Conservation (phyloP, 2,797 vertebrate genomes). For the Tiaroga cobitis region DNA sequence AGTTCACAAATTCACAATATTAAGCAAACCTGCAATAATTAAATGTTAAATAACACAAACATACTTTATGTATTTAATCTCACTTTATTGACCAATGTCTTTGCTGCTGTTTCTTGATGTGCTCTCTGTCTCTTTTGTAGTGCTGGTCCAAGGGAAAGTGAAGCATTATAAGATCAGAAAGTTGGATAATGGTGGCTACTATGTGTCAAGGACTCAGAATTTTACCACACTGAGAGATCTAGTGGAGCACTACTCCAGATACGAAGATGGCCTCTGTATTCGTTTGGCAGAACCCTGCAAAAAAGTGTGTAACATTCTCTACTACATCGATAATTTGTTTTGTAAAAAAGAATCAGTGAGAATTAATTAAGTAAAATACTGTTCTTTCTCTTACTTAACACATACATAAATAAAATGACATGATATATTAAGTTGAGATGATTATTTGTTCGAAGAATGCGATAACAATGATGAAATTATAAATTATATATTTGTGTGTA, state of each 20-base stretch:
- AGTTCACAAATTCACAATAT: no score
- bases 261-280: conserved; percentile 85
- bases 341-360: no score
- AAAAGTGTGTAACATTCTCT: conserved; percentile 78
- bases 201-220: conserved; percentile 69
- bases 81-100: no score
- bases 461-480: background rate
- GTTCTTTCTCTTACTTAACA: no score
- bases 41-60: no score
- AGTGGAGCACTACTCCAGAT: conserved; percentile 81
- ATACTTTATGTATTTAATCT: no score
- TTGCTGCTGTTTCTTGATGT: background rate
- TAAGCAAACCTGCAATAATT: no score
- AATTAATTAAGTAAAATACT: background rate
- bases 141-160: conserved; percentile 81
- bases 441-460: background rate
- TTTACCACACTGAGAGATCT: conserved; percentile 83
- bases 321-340: background rate
- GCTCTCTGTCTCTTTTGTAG: conserved; percentile 74
- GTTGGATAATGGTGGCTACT: conserved; percentile 79
- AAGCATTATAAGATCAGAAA: conserved; percentile 91
- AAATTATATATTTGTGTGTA: conserved; percentile 28
- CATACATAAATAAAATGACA: background rate
- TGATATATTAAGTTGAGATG: background rate
- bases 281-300: conserved; percentile 83